phyloP scores from a whole-genome alignment of 1,140 invertebrate species.

The Drosophila burlai region DNA sequence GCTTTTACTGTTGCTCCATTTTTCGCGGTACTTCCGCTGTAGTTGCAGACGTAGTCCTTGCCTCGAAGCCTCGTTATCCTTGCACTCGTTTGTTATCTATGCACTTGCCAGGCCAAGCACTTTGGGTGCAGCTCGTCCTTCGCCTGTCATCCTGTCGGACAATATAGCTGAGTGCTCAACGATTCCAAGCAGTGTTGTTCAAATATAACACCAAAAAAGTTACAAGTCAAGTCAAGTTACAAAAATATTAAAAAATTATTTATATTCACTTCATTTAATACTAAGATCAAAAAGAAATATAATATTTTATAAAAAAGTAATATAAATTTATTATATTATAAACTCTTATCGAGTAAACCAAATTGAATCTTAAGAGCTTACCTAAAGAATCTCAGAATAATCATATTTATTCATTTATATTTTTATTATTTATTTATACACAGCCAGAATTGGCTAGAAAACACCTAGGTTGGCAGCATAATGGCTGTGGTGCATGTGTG shows the following conservation, averaged over 20 bases:
- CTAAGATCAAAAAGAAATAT: too few relatives aligned
- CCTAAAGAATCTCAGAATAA: too few relatives aligned
- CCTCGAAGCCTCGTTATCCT: conserved; percentile 67
- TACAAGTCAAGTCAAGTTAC: too few relatives aligned
- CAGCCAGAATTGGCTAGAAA: neutral
- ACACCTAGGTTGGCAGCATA: neutral
- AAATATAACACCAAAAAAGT: too few relatives aligned
- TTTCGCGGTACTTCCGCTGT: conserved; percentile 54
- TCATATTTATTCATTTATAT: too few relatives aligned
- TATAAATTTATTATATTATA: too few relatives aligned
- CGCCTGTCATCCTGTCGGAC: conserved; percentile 42
- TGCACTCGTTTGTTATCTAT: conserved; percentile 78
- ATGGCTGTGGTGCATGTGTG: conserved; percentile 6
- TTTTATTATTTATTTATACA: too few relatives aligned
- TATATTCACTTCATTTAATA: too few relatives aligned
- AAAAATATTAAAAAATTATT: too few relatives aligned
- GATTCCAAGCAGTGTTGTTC: conserved; percentile 10
- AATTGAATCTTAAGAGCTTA: too few relatives aligned
- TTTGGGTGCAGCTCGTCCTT: conserved; percentile 41
- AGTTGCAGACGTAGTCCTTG: conserved; percentile 29
- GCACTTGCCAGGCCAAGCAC: conserved; percentile 65
- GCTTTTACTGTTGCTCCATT: conserved; percentile 70
- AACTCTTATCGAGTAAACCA: too few relatives aligned
- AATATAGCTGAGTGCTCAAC: conserved; percentile 72
- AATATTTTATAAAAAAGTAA: too few relatives aligned